Conservation (phyloP, 2,113 vertebrate species). For the Oncorhynchus keta region DNA sequence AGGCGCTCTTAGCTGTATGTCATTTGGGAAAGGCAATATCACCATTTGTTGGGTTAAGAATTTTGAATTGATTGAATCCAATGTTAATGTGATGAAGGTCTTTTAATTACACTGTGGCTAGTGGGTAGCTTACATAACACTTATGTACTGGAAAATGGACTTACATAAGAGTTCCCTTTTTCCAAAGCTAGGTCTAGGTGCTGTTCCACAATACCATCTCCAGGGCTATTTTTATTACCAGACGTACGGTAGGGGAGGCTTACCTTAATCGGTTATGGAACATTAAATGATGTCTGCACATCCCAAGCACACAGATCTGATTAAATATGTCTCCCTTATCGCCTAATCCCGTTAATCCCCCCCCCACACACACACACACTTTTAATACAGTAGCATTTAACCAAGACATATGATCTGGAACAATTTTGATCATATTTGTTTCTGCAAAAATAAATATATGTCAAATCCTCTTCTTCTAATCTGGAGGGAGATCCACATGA, state of each 20-base stretch:
- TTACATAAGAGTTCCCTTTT: not conserved
- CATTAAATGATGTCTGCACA: constrained; percentile 23
- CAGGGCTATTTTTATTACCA: constrained; percentile 10
- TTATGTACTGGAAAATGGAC: not conserved
- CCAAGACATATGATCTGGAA: not conserved
- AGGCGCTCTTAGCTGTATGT: not conserved
- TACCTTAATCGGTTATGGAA: constrained; percentile 29
- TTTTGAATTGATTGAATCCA: too few species aligned
- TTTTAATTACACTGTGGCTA: too few species aligned
- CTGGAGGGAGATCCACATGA: constrained; percentile 34
- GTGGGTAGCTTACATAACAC: too few species aligned
- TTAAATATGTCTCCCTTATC: constrained; percentile 2
- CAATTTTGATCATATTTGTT: constrained; percentile 17
- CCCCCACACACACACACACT: not conserved
- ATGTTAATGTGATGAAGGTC: too few species aligned
- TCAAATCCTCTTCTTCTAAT: constrained; percentile 46
- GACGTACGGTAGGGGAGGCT: not conserved
- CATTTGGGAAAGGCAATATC: not conserved
- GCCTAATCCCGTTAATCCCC: too few species aligned
- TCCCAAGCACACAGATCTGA: not conserved
- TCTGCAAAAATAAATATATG: constrained; percentile 29
- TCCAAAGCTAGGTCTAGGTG: not conserved
- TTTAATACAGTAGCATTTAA: not conserved
- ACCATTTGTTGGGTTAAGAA: not conserved
- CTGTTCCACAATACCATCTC: constrained; percentile 3